Evolutionary conservation across 1,140 invertebrate genomes (phyloP).

Genomic region (Drosophila mauritiana): DNA sequence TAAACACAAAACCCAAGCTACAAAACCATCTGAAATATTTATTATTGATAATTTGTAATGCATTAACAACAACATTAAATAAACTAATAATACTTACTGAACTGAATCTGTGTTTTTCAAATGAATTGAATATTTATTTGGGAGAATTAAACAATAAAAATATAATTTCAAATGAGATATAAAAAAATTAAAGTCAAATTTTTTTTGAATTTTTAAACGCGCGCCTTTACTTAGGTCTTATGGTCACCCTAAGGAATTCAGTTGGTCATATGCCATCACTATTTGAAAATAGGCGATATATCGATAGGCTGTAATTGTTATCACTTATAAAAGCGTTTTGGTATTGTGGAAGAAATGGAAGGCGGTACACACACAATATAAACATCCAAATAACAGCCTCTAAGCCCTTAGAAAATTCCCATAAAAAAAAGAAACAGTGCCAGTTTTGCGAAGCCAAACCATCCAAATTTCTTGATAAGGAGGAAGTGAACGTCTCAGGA

Average conservation of each 20-base stretch:
- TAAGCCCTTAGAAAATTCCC: background rate
- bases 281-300: background rate
- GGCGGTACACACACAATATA: background rate
- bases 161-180: too few relatives aligned
- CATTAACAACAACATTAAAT: constrained; percentile 63
- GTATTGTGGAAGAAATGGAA: background rate
- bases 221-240: background rate
- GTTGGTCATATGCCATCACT: background rate
- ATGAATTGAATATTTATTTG: background rate
- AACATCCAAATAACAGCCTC: background rate
- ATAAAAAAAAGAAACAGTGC: too few relatives aligned
- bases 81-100: constrained; percentile 54
- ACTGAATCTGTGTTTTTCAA: background rate
- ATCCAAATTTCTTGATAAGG: background rate
- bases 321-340: background rate
- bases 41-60: constrained; percentile 63
- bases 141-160: background rate
- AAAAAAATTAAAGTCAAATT: too few relatives aligned
- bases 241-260: background rate
- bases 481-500: background rate
- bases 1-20: constrained; percentile 50
- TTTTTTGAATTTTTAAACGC: background rate
- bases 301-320: background rate
- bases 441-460: too few relatives aligned
- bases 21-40: constrained; percentile 66